Conservation (phyloP, 2,113 vertebrate species). For the Datnioides undecimradiatus region DNA sequence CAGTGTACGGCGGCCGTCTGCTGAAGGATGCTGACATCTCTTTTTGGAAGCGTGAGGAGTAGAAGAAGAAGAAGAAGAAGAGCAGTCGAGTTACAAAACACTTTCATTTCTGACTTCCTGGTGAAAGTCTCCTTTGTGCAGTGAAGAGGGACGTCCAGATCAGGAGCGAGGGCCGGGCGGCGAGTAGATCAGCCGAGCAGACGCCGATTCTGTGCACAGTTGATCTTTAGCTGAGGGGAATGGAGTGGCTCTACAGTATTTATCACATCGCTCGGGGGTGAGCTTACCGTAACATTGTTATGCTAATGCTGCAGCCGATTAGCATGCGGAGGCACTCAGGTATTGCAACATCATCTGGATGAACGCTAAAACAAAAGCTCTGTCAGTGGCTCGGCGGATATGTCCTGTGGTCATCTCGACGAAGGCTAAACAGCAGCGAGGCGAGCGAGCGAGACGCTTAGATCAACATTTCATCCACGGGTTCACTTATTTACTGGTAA, state of each 20-base stretch:
- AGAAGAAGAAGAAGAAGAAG: slow-evolving; percentile 6
- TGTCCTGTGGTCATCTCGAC: not conserved
- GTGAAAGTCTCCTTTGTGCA: slow-evolving; percentile 18
- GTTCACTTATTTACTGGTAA: not conserved
- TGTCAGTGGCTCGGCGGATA: too few species aligned
- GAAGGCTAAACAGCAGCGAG: too few species aligned
- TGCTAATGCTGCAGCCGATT: slow-evolving; percentile 51
- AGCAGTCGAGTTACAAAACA: slow-evolving; percentile 5
- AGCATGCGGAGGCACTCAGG: slow-evolving; percentile 27
- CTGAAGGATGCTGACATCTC: slow-evolving; percentile 45
- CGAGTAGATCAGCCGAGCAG: slow-evolving; percentile 4
- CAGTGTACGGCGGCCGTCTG: not conserved
- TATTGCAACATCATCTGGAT: slow-evolving; percentile 14
- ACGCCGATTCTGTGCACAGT: not conserved
- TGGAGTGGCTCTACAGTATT: slow-evolving; percentile 23
- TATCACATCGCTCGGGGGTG: slow-evolving; percentile 27
- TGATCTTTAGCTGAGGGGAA: slow-evolving; percentile 35
- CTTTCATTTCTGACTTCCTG: slow-evolving; percentile 18
- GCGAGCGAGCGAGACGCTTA: too few species aligned
- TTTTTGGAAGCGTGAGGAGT: too few species aligned
- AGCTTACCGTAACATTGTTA: slow-evolving; percentile 54
- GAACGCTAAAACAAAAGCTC: slow-evolving; percentile 34
- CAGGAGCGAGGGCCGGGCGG: slow-evolving; percentile 47
- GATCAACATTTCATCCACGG: not conserved
- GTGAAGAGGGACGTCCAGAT: slow-evolving; percentile 38